A percentile compares a stretch with the other conserved stretches of the same genome.
Conservation (phyloP, 2,888 invertebrate genomes). For the Rapana venosa region DNA sequence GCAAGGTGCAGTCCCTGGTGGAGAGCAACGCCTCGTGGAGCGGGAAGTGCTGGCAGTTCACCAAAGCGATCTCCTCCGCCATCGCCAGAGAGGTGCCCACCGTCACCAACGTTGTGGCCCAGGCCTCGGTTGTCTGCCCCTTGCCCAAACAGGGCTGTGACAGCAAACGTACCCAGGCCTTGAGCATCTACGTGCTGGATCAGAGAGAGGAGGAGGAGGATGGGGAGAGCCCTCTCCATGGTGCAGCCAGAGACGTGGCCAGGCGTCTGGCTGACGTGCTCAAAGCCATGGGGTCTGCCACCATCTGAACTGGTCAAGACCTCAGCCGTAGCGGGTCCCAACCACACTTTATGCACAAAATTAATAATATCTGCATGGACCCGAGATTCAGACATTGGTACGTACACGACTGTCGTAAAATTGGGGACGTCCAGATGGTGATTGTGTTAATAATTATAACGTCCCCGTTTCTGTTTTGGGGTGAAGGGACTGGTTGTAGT, state of each 20-base stretch:
- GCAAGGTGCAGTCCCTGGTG: conserved; percentile 55
- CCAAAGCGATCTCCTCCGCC: conserved; percentile 65
- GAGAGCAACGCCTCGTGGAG: conserved; percentile 43
- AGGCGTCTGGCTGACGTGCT: conserved; percentile 27
- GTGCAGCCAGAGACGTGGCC: conserved; percentile 29
- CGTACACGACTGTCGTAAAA: too few relatives aligned
- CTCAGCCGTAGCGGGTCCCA: background rate
- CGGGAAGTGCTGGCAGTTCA: conserved; percentile 60
- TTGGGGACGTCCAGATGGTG: too few relatives aligned
- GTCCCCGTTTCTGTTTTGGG: too few relatives aligned
- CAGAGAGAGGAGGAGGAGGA: conserved; percentile 23
- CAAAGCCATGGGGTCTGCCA: background rate
- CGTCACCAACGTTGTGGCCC: conserved; percentile 54
- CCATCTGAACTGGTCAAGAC: background rate
- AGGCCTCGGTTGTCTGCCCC: conserved; percentile 57
- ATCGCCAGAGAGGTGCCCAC: conserved; percentile 63
- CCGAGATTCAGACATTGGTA: too few relatives aligned
- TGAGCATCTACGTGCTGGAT: conserved; percentile 42
- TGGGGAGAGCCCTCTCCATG: conserved; percentile 25
- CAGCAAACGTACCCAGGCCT: conserved; percentile 42
- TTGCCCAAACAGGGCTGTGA: conserved; percentile 53
- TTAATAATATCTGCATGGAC: background rate
- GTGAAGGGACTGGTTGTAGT: too few relatives aligned
- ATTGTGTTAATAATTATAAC: too few relatives aligned
- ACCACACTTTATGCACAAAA: background rate